phyloP scores from a whole-genome alignment of 2,797 vertebrate species.

The Sphenodon punctatus region DNA sequence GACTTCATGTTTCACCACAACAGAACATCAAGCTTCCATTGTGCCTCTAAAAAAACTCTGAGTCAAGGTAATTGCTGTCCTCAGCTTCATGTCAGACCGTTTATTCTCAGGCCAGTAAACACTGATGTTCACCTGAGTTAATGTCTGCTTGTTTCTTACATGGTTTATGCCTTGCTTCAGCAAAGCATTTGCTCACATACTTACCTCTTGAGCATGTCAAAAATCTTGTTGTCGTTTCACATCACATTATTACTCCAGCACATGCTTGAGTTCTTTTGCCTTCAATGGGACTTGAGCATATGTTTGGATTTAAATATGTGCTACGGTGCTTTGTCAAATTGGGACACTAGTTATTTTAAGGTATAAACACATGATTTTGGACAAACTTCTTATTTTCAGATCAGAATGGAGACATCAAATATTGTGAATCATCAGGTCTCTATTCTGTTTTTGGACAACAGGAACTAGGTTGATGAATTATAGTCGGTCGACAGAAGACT shows the following conservation, averaged over 20 bases:
- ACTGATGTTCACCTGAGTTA: not conserved
- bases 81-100: not conserved
- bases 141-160: not conserved
- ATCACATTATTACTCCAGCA: too few species aligned
- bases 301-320: not conserved
- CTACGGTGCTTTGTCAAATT: not conserved
- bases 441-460: slow-evolving; percentile 43
- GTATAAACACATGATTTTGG: not conserved
- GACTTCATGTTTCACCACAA: slow-evolving; percentile 1
- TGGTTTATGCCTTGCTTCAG: not conserved
- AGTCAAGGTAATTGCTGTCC: not conserved
- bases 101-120: not conserved
- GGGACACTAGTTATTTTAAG: not conserved
- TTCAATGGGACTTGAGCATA: not conserved
- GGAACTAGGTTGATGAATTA: slow-evolving; percentile 58
- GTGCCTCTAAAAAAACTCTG: not conserved
- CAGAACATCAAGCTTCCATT: not conserved
- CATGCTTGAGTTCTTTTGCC: not conserved
- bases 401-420: not conserved
- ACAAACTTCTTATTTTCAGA: not conserved
- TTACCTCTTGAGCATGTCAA: not conserved
- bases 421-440: not conserved
- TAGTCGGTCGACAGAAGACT: slow-evolving; percentile 75
- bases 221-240: too few species aligned
- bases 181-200: not conserved